Evolutionary conservation across 2,888 invertebrate genomes (phyloP), one percentile per base, ranked within the genome.

Genomic region (Epistrophella euchroma): DNA sequence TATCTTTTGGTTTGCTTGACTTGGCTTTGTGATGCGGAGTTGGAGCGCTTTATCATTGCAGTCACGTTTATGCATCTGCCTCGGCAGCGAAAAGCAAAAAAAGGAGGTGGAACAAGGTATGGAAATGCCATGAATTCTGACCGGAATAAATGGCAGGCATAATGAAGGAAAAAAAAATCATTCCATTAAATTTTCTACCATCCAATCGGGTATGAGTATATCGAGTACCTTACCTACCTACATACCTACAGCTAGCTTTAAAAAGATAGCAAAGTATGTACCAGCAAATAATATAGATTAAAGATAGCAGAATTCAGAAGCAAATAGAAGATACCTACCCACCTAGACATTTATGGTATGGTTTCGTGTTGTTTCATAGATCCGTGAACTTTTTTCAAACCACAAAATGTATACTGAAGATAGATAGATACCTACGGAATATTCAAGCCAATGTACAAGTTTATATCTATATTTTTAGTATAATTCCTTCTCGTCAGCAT

Each of bases 31-130:
- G 19, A 2, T 28, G 32, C 32, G 25, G 45, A 71, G 77, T 71
- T 19, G 22, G 40, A 60, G 22, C 22, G 88, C 89, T 89, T 91
- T 90, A 90, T 89, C 90, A 91, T 90, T 91, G 90, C 89, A 90
- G 91, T 91, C 91, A 91, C 91, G 91, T 91, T 90, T 71, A 58
- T 77, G 78, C 78, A 87, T 87, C 81, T 82, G 81, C 86, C 72
- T 81, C 74, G 77, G 81, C 81, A 78, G 74, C 72, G 82, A 66
- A 78, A 71, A 64, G 58, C 32, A 71, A 45, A 76, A 73, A 73
- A 86, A 82, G 66, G 82, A 86, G 86, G 86, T 82, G 82, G 86
- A 71, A 82, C 82, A 68, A 60, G 72, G 72, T 85, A 85, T 76
- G 82, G 77, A 86, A 82, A 86, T 86, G 82, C 77, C 64, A 80